Conservation (phyloP, 1,140 invertebrate genomes). For the Drosophila ananassae region DNA sequence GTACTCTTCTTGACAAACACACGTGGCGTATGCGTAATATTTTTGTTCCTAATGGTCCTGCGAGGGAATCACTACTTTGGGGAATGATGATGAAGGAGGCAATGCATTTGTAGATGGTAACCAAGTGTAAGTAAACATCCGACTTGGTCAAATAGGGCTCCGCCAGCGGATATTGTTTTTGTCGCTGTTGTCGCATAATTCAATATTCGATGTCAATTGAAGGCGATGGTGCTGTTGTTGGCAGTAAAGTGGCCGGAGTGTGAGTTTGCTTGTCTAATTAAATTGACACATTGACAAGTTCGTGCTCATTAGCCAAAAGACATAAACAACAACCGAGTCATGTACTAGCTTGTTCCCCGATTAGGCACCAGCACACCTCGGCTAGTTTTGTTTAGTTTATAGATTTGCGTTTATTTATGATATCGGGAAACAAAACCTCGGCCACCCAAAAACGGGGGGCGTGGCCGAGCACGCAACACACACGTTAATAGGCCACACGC, state of each 20-base stretch:
- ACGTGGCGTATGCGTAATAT: slow-evolving; percentile 40
- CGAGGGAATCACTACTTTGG: neutral
- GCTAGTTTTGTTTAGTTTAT: slow-evolving; percentile 81
- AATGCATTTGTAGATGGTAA: slow-evolving; percentile 56
- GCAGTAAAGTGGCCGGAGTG: slow-evolving; percentile 2
- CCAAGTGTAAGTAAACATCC: slow-evolving; percentile 53
- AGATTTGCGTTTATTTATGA: slow-evolving; percentile 81
- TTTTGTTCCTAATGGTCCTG: slow-evolving; percentile 12
- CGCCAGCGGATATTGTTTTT: slow-evolving; percentile 2
- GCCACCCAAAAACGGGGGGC: slow-evolving; percentile 5
- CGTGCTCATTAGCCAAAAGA: slow-evolving; percentile 73
- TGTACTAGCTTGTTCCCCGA: slow-evolving; percentile 39
- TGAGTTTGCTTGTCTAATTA: slow-evolving; percentile 81
- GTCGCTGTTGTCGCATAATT: slow-evolving; percentile 40
- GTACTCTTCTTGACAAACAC: slow-evolving; percentile 12
- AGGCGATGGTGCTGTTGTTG: slow-evolving; percentile 5
- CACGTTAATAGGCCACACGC: slow-evolving; percentile 75
- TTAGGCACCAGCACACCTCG: neutral
- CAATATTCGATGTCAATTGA: slow-evolving; percentile 50
- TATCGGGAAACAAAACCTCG: slow-evolving; percentile 34
- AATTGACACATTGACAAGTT: slow-evolving; percentile 83
- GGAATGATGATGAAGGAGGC: slow-evolving; percentile 15
- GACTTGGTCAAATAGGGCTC: slow-evolving; percentile 34
- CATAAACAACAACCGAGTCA: slow-evolving; percentile 51
- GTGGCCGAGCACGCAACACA: slow-evolving; percentile 44